Conservation (phyloP, 1,140 invertebrate genomes). For the Homarus americanus region DNA sequence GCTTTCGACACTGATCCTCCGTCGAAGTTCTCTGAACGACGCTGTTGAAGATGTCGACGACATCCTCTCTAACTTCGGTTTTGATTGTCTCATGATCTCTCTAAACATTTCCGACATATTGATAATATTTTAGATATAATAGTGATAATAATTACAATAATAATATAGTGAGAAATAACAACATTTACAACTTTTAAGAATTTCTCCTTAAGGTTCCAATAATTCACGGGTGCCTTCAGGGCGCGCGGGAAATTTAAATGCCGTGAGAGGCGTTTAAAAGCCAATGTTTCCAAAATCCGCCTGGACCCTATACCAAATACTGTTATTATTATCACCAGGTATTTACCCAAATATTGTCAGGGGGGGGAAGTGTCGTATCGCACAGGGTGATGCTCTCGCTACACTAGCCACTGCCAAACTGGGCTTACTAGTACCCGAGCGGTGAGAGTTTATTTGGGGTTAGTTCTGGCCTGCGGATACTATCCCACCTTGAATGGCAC, state of each 20-base stretch:
- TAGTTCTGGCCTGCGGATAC: slow-evolving; percentile 39
- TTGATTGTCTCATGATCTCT: slow-evolving; percentile 57
- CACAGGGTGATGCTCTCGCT: slow-evolving; percentile 32
- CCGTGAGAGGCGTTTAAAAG: neutral
- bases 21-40: slow-evolving; percentile 47
- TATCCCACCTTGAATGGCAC: slow-evolving; percentile 30
- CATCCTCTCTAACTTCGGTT: slow-evolving; percentile 48
- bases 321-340: slow-evolving; percentile 18
- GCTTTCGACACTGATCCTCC: slow-evolving; percentile 58
- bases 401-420: slow-evolving; percentile 50
- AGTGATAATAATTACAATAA: slow-evolving; percentile 26
- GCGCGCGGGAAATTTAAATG: slow-evolving; percentile 48
- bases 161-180: slow-evolving; percentile 9
- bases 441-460: slow-evolving; percentile 56
- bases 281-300: neutral
- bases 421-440: neutral
- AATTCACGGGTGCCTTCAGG: slow-evolving; percentile 6
- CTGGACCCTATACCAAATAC: neutral
- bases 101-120: slow-evolving; percentile 67
- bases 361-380: neutral
- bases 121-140: slow-evolving; percentile 22
- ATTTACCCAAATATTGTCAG: slow-evolving; percentile 1
- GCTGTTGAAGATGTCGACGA: slow-evolving; percentile 49
- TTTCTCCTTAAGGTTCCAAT: slow-evolving; percentile 18
- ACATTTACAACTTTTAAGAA: neutral